phyloP scores from a whole-genome alignment of 2,888 invertebrate species.

The Nebria brevicollis region DNA sequence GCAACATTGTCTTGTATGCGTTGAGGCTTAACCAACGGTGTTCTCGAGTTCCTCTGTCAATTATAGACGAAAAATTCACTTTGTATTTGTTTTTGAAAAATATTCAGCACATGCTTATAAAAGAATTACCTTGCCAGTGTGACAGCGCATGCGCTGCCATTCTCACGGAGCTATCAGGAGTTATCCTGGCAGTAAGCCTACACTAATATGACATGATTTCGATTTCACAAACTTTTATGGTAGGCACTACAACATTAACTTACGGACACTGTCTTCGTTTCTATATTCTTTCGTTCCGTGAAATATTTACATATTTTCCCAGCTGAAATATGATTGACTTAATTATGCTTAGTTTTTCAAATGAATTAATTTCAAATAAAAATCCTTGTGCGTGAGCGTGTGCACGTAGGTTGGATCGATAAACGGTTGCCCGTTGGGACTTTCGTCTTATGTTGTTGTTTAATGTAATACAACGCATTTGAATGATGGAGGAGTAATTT shows the following conservation, averaged over 20 bases:
- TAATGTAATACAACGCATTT: no score
- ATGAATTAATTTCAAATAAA: not conserved
- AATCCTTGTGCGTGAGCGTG: no score
- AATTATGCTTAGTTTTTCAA: not conserved
- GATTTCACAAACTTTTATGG: constrained; percentile 27
- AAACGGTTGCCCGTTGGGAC: no score
- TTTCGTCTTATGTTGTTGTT: no score
- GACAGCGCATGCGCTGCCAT: not conserved
- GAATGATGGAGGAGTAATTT: no score
- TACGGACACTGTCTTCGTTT: constrained; percentile 6
- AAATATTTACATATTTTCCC: constrained; percentile 27
- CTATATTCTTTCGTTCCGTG: constrained; percentile 18
- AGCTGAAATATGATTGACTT: constrained; percentile 9
- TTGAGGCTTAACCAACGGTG: constrained; percentile 4
- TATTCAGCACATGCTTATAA: no score
- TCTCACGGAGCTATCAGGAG: not conserved
- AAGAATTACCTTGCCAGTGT: no score
- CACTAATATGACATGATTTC: constrained; percentile 28
- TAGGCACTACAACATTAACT: constrained; percentile 6
- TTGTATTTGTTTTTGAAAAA: no score
- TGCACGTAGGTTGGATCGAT: no score
- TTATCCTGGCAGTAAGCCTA: constrained; percentile 20
- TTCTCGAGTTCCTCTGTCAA: not conserved
- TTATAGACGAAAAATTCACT: not conserved
- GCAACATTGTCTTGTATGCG: constrained; percentile 27